These are phyloP conservation scores for Macrostomum lignano DNA, from an alignment of 1,140 invertebrate genomes.

Conservation along the genomic window DNA sequence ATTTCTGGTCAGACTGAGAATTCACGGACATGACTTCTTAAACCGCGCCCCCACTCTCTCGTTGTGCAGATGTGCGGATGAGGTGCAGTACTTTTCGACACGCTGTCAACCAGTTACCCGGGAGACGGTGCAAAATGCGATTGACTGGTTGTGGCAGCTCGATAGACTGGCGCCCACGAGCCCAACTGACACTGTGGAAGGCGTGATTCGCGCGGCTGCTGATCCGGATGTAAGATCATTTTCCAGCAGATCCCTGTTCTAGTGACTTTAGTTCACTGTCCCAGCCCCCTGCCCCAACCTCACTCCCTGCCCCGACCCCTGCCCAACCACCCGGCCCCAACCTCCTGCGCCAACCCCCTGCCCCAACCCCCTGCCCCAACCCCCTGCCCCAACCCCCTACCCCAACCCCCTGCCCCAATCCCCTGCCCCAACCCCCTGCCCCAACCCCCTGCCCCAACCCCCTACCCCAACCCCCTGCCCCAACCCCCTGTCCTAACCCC, in stretches of 20 bases:
- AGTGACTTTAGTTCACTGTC: too few species aligned
- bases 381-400: too few species aligned
- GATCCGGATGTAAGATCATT: conserved; percentile 14
- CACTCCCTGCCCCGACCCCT: too few species aligned
- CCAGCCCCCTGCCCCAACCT: too few species aligned
- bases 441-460: too few species aligned
- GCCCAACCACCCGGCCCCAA: too few species aligned
- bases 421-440: too few species aligned
- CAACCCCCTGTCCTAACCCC: too few species aligned
- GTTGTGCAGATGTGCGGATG: conserved; percentile 15
- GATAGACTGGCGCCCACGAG: conserved; percentile 13
- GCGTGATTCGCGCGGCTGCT: conserved; percentile 14
- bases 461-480: too few species aligned
- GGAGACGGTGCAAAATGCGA: conserved; percentile 18
- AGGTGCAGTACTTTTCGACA: conserved; percentile 14
- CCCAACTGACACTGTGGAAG: conserved; percentile 17
- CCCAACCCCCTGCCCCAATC: too few species aligned
- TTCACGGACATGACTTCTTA: conserved; percentile 1
- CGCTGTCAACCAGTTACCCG: conserved; percentile 19
- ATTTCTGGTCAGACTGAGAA: conserved; percentile 4
- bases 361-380: too few species aligned
- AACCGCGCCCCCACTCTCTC: not conserved
- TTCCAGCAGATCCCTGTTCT: not conserved
- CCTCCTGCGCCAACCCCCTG: too few species aligned
- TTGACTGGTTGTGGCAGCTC: conserved; percentile 21